These are phyloP conservation scores for Aleiodes testaceus DNA, from an alignment of 2,888 invertebrate genomes.

Conservation along the genomic window DNA sequence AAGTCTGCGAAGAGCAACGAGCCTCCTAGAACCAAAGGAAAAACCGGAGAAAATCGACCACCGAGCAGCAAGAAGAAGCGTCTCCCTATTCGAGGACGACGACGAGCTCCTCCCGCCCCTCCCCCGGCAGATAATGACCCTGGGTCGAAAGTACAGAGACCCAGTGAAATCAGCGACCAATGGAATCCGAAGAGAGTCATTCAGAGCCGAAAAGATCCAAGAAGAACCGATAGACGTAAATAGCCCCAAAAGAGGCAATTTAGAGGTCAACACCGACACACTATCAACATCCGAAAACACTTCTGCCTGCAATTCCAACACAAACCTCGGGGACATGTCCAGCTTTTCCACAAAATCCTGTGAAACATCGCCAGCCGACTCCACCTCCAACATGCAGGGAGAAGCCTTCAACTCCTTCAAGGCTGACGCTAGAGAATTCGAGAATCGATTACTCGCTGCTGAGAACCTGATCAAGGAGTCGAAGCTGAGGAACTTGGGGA, in stretches of 20 bases:
- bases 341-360: slow-evolving; percentile 60
- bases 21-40: slow-evolving; percentile 59
- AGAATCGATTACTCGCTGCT: slow-evolving; percentile 65
- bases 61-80: slow-evolving; percentile 60
- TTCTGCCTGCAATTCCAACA: slow-evolving; percentile 54
- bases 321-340: slow-evolving; percentile 54
- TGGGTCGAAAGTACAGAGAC: slow-evolving; percentile 62
- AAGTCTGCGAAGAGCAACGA: slow-evolving; percentile 65
- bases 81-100: slow-evolving; percentile 66
- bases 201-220: slow-evolving; percentile 66
- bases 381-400: slow-evolving; percentile 60
- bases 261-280: slow-evolving; percentile 12
- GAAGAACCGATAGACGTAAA: slow-evolving; percentile 62
- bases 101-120: slow-evolving; percentile 55
- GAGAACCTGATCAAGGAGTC: slow-evolving; percentile 70
- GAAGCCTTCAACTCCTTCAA: slow-evolving; percentile 52
- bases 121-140: slow-evolving; percentile 59
- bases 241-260: slow-evolving; percentile 34
- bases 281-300: slow-evolving; percentile 53
- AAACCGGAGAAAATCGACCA: slow-evolving; percentile 52
- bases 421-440: slow-evolving; percentile 61
- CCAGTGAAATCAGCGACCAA: slow-evolving; percentile 49
- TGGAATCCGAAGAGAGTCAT: slow-evolving; percentile 56
- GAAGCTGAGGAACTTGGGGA: slow-evolving; percentile 62
- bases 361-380: slow-evolving; percentile 65